These are phyloP conservation scores for Dunckerocampus dactyliophorus DNA, from an alignment of 2,113 vertebrate species.

Conservation along the genomic window DNA sequence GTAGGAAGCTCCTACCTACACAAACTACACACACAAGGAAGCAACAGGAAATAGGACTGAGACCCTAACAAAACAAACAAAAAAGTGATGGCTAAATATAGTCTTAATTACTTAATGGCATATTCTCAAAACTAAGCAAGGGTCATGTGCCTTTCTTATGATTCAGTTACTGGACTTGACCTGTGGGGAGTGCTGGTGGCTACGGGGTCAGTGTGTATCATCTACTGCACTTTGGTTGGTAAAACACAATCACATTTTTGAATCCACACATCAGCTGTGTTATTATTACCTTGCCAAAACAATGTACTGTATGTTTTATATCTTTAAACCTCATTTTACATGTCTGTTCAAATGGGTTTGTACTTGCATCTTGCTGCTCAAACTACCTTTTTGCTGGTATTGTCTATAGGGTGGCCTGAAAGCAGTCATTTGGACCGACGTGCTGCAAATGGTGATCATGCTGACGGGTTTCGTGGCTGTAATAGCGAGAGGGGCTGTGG, in stretches of 20 bases:
- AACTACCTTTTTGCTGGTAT: neutral
- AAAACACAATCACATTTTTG: neutral
- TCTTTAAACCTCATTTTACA: neutral
- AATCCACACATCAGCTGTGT: too few species aligned
- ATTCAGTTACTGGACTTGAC: constrained; percentile 74
- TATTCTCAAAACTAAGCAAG: neutral
- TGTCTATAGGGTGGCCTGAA: constrained; percentile 73
- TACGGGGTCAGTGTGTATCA: constrained; percentile 74
- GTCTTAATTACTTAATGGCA: neutral
- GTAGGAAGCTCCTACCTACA: neutral
- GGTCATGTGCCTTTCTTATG: constrained; percentile 4
- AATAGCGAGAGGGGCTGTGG: constrained; percentile 66
- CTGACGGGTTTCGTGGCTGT: constrained; percentile 75
- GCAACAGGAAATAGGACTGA: neutral
- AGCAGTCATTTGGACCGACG: constrained; percentile 81
- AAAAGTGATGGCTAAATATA: neutral
- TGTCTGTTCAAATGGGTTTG: neutral
- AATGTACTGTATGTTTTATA: neutral
- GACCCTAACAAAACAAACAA: neutral
- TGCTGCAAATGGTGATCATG: constrained; percentile 79
- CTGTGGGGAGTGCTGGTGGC: constrained; percentile 79
- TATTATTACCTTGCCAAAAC: neutral
- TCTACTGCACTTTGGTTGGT: constrained; percentile 80
- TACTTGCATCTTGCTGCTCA: neutral
- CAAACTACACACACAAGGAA: neutral